These are phyloP conservation scores for Mastigias papua DNA, from an alignment of 30 jellyfish, hydroid and myxozoan species.

Conservation along the genomic window DNA sequence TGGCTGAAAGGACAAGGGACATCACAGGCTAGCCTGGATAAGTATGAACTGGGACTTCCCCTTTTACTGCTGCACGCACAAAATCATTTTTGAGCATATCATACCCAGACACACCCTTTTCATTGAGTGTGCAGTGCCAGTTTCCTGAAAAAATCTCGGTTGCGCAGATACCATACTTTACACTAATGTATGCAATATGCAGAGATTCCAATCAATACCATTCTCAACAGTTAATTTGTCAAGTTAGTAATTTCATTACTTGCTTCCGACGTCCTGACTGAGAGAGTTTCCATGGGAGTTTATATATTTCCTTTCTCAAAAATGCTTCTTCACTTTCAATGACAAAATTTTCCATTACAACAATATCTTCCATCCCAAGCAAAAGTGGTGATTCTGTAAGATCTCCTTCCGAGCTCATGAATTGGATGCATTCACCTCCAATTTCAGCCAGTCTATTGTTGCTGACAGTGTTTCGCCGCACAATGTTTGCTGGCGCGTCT, in stretches of 20 bases:
- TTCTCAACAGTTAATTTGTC: background rate
- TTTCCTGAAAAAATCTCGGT: too few relatives aligned
- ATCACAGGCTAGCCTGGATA: too few relatives aligned
- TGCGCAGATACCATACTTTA: too few relatives aligned
- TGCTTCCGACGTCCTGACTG: conserved; percentile 99
- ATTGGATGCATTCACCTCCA: background rate
- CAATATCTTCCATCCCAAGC: conserved; percentile 26
- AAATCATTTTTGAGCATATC: too few relatives aligned
- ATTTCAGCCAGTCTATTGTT: background rate
- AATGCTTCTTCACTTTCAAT: conserved; percentile 69
- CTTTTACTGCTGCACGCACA: too few relatives aligned
- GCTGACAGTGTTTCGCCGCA: background rate
- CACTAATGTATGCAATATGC: too few relatives aligned
- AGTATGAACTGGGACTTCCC: too few relatives aligned
- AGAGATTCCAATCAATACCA: too few relatives aligned
- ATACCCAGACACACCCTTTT: too few relatives aligned
- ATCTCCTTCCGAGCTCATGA: background rate
- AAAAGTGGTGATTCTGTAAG: background rate
- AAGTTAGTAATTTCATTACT: conserved; percentile 33
- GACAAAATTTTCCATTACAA: conserved; percentile 74
- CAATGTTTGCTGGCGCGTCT: background rate
- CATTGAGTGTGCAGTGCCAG: too few relatives aligned
- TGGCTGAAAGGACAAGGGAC: too few relatives aligned
- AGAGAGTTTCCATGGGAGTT: conserved; percentile 91
- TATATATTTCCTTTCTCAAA: conserved; percentile 64